Conservation (phyloP, 2,888 invertebrate species). For the Scaeva pyrastri region DNA sequence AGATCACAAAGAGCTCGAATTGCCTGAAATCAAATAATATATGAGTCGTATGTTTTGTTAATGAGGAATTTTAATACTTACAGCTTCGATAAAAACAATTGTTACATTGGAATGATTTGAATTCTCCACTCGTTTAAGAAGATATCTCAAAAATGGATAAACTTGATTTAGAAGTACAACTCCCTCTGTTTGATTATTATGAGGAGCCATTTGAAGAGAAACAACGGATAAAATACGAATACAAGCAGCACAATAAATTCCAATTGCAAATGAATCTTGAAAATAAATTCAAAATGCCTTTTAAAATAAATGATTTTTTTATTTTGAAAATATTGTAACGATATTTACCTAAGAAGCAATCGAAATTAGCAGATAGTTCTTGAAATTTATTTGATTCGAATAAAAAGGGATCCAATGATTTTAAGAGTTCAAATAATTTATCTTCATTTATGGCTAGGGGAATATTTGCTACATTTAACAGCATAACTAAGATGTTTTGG, state of each 20-base stretch:
- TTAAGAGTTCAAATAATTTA: conserved; percentile 36
- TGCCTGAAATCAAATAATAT: too few species aligned
- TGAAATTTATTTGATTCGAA: conserved; percentile 39
- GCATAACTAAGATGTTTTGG: conserved; percentile 34
- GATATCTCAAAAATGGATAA: conserved; percentile 26
- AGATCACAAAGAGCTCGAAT: conserved; percentile 46
- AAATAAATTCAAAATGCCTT: background rate
- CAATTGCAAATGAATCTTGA: conserved; percentile 44
- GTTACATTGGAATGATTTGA: conserved; percentile 24
- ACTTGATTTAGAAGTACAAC: conserved; percentile 13
- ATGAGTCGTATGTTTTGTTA: too few species aligned
- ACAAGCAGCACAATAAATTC: conserved; percentile 50
- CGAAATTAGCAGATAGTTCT: conserved; percentile 31
- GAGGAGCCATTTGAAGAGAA: conserved; percentile 9
- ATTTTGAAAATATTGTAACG: too few species aligned
- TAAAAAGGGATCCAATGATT: conserved; percentile 4
- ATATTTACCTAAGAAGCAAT: conserved; percentile 39
- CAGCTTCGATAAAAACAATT: conserved; percentile 42
- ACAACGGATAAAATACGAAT: conserved; percentile 38
- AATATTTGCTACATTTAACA: conserved; percentile 25
- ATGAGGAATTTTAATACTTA: too few species aligned
- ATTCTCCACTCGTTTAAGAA: conserved; percentile 30
- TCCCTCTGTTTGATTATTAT: conserved; percentile 6
- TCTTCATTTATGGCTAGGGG: conserved; percentile 25
- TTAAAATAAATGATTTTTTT: background rate